Conservation (phyloP, 2,888 invertebrate genomes). For the Eupeodes latifasciatus region DNA sequence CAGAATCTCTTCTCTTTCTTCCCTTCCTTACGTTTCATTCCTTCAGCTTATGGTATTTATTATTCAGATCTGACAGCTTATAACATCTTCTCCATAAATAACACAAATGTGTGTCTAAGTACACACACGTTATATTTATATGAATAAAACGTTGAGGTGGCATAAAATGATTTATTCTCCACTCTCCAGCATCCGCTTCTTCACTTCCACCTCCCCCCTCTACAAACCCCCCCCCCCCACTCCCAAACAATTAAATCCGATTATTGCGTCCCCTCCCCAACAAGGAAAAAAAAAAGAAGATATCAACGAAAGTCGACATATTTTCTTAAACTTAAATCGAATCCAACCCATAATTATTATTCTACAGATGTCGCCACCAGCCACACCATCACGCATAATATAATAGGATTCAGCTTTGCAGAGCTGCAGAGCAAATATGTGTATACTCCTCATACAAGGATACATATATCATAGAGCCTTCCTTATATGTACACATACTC, state of each 20-base stretch:
- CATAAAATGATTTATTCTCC: constrained; percentile 59
- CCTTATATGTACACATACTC: no score
- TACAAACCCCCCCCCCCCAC: not conserved
- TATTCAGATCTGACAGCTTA: not conserved
- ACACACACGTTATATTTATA: constrained; percentile 3
- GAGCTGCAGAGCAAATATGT: not conserved
- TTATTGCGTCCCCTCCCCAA: constrained; percentile 53
- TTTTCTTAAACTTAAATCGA: constrained; percentile 54
- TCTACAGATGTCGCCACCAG: constrained; percentile 72
- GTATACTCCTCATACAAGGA: not conserved
- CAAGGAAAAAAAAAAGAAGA: constrained; percentile 21
- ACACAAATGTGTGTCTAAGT: not conserved
- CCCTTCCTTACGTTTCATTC: not conserved
- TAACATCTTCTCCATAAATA: constrained; percentile 11
- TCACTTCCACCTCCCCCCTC: not conserved
- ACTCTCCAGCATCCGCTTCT: constrained; percentile 2
- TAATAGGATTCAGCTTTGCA: constrained; percentile 66
- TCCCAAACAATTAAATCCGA: constrained; percentile 69
- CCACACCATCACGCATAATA: constrained; percentile 65
- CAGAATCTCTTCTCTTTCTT: no score
- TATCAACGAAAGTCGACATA: constrained; percentile 46
- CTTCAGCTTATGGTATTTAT: not conserved
- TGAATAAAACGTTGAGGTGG: not conserved
- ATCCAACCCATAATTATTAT: constrained; percentile 73
- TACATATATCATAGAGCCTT: no score